Conservation (phyloP, 2,888 invertebrate genomes). For the Caenorhabditis auriculariae region DNA sequence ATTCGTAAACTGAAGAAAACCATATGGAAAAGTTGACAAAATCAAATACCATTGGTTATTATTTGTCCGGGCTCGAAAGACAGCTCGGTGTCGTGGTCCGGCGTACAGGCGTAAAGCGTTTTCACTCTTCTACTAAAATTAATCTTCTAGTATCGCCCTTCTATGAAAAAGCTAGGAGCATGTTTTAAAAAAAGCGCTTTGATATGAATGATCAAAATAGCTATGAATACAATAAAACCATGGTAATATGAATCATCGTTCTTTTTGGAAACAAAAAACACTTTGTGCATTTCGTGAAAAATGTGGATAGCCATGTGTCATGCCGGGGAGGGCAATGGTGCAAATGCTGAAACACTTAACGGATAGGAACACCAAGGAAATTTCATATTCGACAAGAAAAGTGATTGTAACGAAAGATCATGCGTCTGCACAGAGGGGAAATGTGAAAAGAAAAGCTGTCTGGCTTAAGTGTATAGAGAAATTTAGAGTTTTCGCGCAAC, state of each 20-base stretch:
- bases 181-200: neutral
- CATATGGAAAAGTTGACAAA: neutral
- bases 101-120: slow-evolving; percentile 91
- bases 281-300: too few relatives aligned
- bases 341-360: too few relatives aligned
- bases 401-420: too few relatives aligned
- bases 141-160: neutral
- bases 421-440: too few relatives aligned
- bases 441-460: too few relatives aligned
- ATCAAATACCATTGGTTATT: slow-evolving; percentile 84
- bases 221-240: neutral
- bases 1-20: slow-evolving; percentile 75
- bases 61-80: slow-evolving; percentile 98
- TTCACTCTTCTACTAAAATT: slow-evolving; percentile 76
- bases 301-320: too few relatives aligned
- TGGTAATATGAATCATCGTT: neutral
- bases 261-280: too few relatives aligned
- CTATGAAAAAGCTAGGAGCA: neutral
- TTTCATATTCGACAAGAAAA: too few relatives aligned
- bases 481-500: too few relatives aligned
- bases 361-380: too few relatives aligned
- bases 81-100: slow-evolving; percentile 92
- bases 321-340: too few relatives aligned
- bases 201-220: neutral
- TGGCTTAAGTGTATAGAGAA: too few relatives aligned